These are phyloP conservation scores for Nematolebias whitei DNA, from an alignment of 2,113 vertebrate genomes.

Conservation along the genomic window DNA sequence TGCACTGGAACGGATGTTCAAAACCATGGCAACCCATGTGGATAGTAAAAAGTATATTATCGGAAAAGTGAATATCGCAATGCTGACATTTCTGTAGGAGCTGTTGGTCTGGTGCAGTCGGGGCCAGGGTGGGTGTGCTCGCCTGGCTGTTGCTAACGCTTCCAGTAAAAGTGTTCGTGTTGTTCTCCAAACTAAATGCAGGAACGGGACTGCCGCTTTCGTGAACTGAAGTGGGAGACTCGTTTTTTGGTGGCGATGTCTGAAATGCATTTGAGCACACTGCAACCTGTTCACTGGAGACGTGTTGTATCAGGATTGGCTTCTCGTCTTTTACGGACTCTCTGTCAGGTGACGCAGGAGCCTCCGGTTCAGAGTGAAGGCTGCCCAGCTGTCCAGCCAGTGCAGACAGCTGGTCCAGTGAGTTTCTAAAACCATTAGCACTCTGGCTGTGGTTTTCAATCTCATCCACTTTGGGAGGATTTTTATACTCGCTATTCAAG, in stretches of 20 bases:
- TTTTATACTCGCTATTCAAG: constrained; percentile 83
- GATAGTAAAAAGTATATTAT: constrained; percentile 97
- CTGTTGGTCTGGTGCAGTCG: constrained; percentile 83
- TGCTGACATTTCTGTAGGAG: constrained; percentile 91
- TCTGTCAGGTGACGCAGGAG: constrained; percentile 83
- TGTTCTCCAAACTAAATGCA: constrained; percentile 85
- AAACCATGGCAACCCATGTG: constrained; percentile 98
- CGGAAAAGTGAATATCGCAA: constrained; percentile 94
- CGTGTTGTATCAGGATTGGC: constrained; percentile 90
- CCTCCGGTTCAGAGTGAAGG: constrained; percentile 83
- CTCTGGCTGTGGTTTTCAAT: constrained; percentile 69
- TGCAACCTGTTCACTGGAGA: constrained; percentile 76
- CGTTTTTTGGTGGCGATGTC: constrained; percentile 80
- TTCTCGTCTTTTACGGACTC: constrained; percentile 91
- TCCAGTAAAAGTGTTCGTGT: constrained; percentile 82
- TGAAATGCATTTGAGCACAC: constrained; percentile 81
- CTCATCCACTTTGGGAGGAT: constrained; percentile 55
- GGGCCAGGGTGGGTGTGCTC: constrained; percentile 83
- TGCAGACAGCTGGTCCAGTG: constrained; percentile 93
- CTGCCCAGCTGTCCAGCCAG: constrained; percentile 91
- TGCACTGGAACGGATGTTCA: constrained; percentile 96
- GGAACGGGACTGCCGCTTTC: constrained; percentile 86
- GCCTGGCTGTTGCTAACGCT: constrained; percentile 90
- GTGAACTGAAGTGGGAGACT: constrained; percentile 79
- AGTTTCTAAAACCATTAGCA: constrained; percentile 86